A percentile compares a stretch with the other conserved stretches of the same genome.
phyloP scores from a whole-genome alignment of 37 sponge, comb jelly and placozoan species.

The Halichondria panicea region DNA sequence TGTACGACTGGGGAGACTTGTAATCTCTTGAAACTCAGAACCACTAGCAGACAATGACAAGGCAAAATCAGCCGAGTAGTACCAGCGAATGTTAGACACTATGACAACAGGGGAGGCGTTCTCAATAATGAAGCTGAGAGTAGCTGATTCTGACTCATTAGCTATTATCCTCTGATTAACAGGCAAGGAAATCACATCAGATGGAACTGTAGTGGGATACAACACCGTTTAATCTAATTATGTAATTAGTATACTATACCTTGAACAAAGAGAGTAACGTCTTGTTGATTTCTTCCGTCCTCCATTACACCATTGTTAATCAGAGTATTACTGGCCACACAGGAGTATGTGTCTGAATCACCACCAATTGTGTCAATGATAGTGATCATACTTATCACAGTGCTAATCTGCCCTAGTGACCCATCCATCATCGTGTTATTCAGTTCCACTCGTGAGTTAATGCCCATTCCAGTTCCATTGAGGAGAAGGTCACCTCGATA shows the following conservation, averaged over 20 bases:
- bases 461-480: too few relatives aligned
- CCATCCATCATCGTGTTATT: background rate
- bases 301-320: conserved; percentile 13
- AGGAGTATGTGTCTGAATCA: conserved; percentile 52
- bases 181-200: too few relatives aligned
- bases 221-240: too few relatives aligned
- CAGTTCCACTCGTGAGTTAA: background rate
- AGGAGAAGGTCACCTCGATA: too few relatives aligned
- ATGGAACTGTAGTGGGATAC: too few relatives aligned
- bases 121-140: conserved; percentile 34
- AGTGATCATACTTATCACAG: conserved; percentile 36
- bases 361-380: conserved; percentile 5
- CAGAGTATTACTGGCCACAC: conserved; percentile 47
- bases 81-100: conserved; percentile 40
- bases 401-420: conserved; percentile 8
- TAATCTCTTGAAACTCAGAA: conserved; percentile 15
- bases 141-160: conserved; percentile 7
- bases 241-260: conserved; percentile 1
- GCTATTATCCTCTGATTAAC: conserved; percentile 1
- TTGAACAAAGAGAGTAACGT: conserved; percentile 42
- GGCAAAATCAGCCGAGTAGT: conserved; percentile 27
- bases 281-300: background rate
- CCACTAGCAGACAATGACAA: too few relatives aligned
- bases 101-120: conserved; percentile 51
- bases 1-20: conserved; percentile 32